Conservation (phyloP, 2,888 invertebrate genomes). For the Apodemia hepburni region DNA sequence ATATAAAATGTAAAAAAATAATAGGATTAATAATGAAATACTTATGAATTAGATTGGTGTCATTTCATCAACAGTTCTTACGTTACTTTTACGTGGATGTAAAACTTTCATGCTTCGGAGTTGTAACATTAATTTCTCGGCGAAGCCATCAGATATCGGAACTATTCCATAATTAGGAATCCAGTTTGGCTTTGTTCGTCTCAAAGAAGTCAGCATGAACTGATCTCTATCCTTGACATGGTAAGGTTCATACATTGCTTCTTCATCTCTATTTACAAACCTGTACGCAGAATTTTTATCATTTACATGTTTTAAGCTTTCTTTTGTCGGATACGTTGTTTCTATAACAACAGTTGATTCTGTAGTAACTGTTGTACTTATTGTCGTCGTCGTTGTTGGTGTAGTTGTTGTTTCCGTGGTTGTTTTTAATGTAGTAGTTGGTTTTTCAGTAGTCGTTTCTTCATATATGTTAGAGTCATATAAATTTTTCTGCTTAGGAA, state of each 20-base stretch:
- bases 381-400: constrained; percentile 20
- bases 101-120: constrained; percentile 16
- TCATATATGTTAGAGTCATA: neutral
- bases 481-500: neutral
- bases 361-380: constrained; percentile 19
- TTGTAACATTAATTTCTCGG: constrained; percentile 39
- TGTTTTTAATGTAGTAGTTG: constrained; percentile 4
- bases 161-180: constrained; percentile 55
- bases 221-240: constrained; percentile 33
- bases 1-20: too few relatives aligned
- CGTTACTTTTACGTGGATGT: constrained; percentile 28
- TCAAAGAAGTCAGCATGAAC: constrained; percentile 41
- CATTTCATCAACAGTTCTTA: constrained; percentile 22
- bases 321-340: constrained; percentile 21
- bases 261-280: constrained; percentile 10
- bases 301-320: constrained; percentile 21
- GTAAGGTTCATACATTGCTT: constrained; percentile 16
- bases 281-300: constrained; percentile 12
- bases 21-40: too few relatives aligned
- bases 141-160: constrained; percentile 52
- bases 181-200: constrained; percentile 46
- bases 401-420: constrained; percentile 25
- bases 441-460: constrained; percentile 1
- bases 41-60: constrained; percentile 1
- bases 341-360: constrained; percentile 19